phyloP scores from a whole-genome alignment of 2,113 vertebrate species.

The Megaceryle maxima region DNA sequence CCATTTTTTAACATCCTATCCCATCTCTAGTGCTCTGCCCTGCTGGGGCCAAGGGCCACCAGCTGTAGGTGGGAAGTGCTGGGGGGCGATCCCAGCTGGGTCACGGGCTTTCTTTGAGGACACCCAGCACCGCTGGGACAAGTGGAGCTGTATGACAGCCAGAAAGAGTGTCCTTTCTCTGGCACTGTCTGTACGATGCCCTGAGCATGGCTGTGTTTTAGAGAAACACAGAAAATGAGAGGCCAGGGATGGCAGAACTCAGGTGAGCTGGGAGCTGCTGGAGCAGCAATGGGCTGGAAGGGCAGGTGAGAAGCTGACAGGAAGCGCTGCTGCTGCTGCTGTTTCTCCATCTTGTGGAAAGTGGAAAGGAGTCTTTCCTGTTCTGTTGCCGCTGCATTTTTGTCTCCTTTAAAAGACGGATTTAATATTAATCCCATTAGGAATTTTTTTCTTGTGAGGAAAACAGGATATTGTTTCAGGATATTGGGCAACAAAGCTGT shows the following conservation, averaged over 20 bases:
- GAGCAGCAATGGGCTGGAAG: neutral
- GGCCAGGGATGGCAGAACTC: neutral
- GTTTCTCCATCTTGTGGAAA: neutral
- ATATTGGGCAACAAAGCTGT: constrained; percentile 59
- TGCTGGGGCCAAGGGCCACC: rapidly evolving
- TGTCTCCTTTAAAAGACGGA: constrained; percentile 18
- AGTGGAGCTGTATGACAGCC: neutral
- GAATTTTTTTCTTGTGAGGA: constrained; percentile 37
- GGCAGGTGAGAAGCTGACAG: neutral
- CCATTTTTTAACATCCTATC: neutral
- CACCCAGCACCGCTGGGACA: neutral
- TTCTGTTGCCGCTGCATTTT: neutral
- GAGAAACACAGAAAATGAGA: neutral
- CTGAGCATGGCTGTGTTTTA: neutral
- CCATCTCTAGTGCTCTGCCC: neutral
- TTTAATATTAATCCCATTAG: constrained; percentile 63
- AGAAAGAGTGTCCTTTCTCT: neutral
- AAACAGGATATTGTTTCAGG: constrained; percentile 66
- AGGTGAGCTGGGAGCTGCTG: neutral
- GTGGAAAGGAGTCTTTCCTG: neutral
- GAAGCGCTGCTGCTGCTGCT: neutral
- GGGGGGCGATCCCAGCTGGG: neutral
- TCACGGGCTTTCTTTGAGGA: neutral
- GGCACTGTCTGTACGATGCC: neutral
- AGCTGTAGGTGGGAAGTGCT: neutral